Base-by-base conservation (phyloP, 2,888 invertebrate species). In the Parascotia fuliginaria region DNA sequence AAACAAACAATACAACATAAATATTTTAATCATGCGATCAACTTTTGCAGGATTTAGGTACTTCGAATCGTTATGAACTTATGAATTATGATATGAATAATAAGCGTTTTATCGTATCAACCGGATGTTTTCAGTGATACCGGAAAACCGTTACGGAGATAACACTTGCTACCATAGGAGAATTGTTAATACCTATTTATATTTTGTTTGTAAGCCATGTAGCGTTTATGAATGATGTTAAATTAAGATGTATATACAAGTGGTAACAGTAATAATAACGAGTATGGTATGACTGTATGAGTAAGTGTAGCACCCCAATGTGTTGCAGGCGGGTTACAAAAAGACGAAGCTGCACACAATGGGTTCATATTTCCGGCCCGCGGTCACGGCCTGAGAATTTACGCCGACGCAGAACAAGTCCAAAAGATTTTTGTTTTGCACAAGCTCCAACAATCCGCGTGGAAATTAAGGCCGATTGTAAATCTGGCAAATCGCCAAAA, bases 361-460 rank as follows among this genome's bases (percentile, higher is more conserved):
- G 82, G 79, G 76, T 79, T 79, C 81, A 81, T 75, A 79, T 86
- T 86, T 88, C 88, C 85, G 83, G 82, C 66, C 75, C 40, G 68
- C 74, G 74, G 73, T 73, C 75, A 76, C 67, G 63, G 69, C 31
- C 69, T 73, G 70, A 70, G 68, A 67, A 65, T n/a, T n/a, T n/a
- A n/a, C n/a, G n/a, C 69, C 63, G 59, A 74, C 67, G 65, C 74
- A 56, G 63, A 60, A 38, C 14, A 13, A 71, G 75, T 77, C 72
- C 70, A 70, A 78, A 77, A 73, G 73, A 79, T 73, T 76, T 75
- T 77, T 60, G 66, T 55, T 67, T 69, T 53, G 65, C 65, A 63
- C 59, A 73, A 63, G 55, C 71, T 77, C 71, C 63, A 62, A 76
- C 76, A 69, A 75, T 72, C 60, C 60, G 53, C 64, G 70, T 62